Base-by-base conservation (phyloP, 2,888 invertebrate genomes). In the Tromatobia lineatoria region DNA sequence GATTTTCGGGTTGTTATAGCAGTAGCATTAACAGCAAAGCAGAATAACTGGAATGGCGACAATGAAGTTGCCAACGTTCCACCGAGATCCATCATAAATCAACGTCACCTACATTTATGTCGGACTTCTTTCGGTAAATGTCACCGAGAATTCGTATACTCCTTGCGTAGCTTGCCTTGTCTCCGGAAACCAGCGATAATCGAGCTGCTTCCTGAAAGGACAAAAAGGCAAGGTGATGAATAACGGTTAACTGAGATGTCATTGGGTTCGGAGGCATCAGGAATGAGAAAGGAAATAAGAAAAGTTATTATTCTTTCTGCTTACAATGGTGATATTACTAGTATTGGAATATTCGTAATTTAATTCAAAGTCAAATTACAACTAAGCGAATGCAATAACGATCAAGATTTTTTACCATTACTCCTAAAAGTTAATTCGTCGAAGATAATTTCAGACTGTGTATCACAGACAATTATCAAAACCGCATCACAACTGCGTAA, bases 121-220 rank as follows among this genome's bases (percentile, higher is more conserved):
- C 97, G 90, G 96, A 96, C 93, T 97, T 97, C 90, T 97, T 96
- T 78, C 97, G 94, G 91, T 97, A 98, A 81, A 98, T 97, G 90
- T 98, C 98, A 0, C 97, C 98, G 94, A 97, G 96, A 67, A 98
- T 96, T 77, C 97, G 95, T 85, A 97, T 97, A 82, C 97, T 97
- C 29, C 97, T 95, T 2, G 97, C 97, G 91, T 97, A 97, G 82
- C 97, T 97, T 0, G 97, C 97, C 93, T 97, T 97, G 91, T 98
- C 98, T 0, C 97, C 97, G 0, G 97, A 97, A 86, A 97, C 96
- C 1, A 97, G 94, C 0, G 97, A 96, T 57, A 98, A 93, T 52
- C 97, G 94, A 10, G 97, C 95, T 0, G 97, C 97, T 94, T 97
- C 97, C 97, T 97, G 93, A 1, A 93, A 93, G 83, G 80, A 84